Conservation (phyloP, 2,113 vertebrate genomes). For the Irena cyanogastra region DNA sequence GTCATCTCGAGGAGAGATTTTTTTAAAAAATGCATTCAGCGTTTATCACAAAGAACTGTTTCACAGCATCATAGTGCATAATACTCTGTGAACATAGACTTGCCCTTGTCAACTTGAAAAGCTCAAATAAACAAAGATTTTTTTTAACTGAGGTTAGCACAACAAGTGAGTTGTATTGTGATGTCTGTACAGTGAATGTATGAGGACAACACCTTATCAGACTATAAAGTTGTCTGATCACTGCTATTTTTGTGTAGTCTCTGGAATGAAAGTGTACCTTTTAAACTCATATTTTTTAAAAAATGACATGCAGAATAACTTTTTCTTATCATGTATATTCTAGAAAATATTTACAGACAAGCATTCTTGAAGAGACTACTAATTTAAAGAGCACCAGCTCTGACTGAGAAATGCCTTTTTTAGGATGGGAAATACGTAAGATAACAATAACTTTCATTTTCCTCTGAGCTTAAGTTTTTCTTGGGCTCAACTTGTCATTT, state of each 20-base stretch:
- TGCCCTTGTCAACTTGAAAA: not conserved
- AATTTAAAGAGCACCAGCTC: not conserved
- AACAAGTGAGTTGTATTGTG: not conserved
- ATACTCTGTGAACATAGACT: not conserved
- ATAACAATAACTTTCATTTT: not conserved
- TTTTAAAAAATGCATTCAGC: not conserved
- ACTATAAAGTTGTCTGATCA: not conserved
- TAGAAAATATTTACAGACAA: not conserved
- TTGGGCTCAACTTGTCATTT: not conserved
- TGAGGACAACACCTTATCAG: not conserved
- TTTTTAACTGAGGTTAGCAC: not conserved
- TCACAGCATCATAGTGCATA: not conserved
- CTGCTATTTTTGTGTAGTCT: conserved; percentile 23
- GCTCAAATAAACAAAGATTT: not conserved
- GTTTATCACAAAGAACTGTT: not conserved
- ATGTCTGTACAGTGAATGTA: not conserved
- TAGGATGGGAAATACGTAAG: not conserved
- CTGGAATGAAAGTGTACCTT: not conserved
- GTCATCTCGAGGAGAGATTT: not conserved
- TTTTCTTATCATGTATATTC: not conserved
- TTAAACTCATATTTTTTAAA: not conserved
- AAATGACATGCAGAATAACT: not conserved
- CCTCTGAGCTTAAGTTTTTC: not conserved
- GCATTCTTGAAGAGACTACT: not conserved
- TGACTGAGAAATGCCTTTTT: not conserved